Conservation (phyloP, 2,113 vertebrate genomes). For the Macquaria australasica region DNA sequence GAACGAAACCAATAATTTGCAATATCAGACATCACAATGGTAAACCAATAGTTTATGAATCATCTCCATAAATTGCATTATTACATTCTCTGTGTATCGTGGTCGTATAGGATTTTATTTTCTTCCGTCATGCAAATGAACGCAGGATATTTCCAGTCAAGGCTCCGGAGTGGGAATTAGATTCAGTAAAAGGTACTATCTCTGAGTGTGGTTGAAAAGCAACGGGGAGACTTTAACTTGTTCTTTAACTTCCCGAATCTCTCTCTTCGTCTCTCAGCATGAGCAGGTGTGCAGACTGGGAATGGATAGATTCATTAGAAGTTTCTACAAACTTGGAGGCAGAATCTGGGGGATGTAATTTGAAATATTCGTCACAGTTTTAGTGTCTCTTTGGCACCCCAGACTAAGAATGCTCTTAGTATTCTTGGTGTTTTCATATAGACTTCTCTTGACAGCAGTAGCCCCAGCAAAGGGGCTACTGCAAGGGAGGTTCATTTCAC, state of each 20-base stretch:
- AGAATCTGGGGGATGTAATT: constrained; percentile 45
- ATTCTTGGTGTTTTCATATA: neutral
- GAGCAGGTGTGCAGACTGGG: constrained; percentile 22
- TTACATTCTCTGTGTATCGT: neutral
- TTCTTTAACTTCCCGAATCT: constrained; percentile 38
- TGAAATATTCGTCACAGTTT: constrained; percentile 40
- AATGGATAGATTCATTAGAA: constrained; percentile 43
- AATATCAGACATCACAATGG: neutral
- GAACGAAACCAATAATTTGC: neutral
- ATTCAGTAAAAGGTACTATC: constrained; percentile 9
- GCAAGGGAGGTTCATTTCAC: neutral
- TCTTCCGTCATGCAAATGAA: constrained; percentile 17
- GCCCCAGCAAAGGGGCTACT: neutral
- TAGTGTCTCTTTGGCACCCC: constrained; percentile 18
- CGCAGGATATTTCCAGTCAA: constrained; percentile 21
- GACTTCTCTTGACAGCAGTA: neutral
- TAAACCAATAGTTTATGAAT: neutral
- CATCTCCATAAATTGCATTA: neutral
- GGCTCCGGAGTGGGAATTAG: constrained; percentile 14
- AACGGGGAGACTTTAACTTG: constrained; percentile 34
- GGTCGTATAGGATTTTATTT: neutral
- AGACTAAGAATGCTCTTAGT: constrained; percentile 12
- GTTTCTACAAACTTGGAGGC: constrained; percentile 36
- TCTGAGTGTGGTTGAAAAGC: constrained; percentile 3
- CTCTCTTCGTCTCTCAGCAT: constrained; percentile 9